phyloP scores from a whole-genome alignment of 2,797 vertebrate species.

The Leucoraja ocellata region DNA sequence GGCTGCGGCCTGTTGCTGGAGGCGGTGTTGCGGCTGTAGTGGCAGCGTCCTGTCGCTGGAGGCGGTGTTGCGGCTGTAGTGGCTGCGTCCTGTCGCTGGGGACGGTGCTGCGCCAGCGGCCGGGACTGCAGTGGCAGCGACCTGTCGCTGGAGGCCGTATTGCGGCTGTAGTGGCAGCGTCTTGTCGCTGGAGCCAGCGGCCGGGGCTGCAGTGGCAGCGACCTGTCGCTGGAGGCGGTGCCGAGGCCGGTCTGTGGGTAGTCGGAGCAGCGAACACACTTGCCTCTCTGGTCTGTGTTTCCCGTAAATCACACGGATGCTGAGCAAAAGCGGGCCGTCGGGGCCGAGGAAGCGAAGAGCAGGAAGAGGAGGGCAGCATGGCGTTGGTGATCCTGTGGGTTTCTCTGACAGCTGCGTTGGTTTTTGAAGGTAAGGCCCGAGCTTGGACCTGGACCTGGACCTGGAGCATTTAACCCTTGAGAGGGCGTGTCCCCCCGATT shows the following conservation, averaged over 20 bases:
- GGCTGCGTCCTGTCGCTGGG: not conserved
- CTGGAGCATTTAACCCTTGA: not conserved
- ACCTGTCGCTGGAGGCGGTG: not conserved
- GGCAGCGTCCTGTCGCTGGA: not conserved
- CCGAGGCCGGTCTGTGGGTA: not conserved
- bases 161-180: too few relatives aligned
- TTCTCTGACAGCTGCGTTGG: too few relatives aligned
- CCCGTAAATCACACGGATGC: constrained; percentile 27
- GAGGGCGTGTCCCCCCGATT: not conserved
- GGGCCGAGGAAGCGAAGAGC: not conserved
- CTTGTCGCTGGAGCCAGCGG: too few relatives aligned
- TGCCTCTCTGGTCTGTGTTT: not conserved
- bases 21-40: not conserved
- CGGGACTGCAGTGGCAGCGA: not conserved
- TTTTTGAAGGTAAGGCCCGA: not conserved
- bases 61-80: not conserved
- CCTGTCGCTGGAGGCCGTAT: not conserved
- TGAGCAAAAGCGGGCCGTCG: not conserved
- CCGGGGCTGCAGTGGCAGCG: too few relatives aligned
- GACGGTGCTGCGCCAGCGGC: not conserved
- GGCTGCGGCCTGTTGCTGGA: not conserved
- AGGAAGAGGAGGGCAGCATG: not conserved
- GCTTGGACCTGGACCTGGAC: not conserved
- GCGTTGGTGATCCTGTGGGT: not conserved
- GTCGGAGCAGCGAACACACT: too few relatives aligned